A percentile compares a stretch with the other conserved stretches of the same genome.
These are phyloP conservation scores for Catocala fraxini DNA, from an alignment of 2,888 invertebrate species.

Conservation along the genomic window DNA sequence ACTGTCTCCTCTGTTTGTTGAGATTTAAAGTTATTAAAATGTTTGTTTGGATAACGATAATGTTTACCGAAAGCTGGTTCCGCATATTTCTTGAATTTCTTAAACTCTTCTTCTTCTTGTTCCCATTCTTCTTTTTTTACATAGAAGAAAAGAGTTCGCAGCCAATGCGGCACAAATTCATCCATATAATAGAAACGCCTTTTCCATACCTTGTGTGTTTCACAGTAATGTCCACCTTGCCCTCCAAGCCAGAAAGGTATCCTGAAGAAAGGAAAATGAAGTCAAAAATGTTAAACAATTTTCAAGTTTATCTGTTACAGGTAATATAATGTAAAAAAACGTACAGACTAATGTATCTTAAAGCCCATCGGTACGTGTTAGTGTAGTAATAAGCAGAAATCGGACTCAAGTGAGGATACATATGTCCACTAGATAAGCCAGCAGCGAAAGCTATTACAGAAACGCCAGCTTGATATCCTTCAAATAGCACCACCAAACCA, in stretches of 20 bases:
- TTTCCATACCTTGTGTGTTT: conserved; percentile 68
- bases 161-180: conserved; percentile 69
- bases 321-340: conserved; percentile 33
- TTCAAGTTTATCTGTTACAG: too few species aligned
- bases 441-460: conserved; percentile 59
- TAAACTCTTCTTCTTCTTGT: conserved; percentile 61
- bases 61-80: conserved; percentile 72
- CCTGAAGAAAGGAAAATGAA: conserved; percentile 44
- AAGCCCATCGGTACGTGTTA: conserved; percentile 67
- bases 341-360: conserved; percentile 72
- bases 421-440: conserved; percentile 48
- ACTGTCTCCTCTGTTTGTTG: conserved; percentile 54
- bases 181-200: conserved; percentile 72
- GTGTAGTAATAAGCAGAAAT: conserved; percentile 66
- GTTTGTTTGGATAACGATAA: conserved; percentile 59
- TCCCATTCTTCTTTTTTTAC: conserved; percentile 67
- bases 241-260: conserved; percentile 71
- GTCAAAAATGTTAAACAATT: neutral
- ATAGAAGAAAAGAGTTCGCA: conserved; percentile 58
- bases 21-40: conserved; percentile 57
- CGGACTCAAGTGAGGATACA: conserved; percentile 59
- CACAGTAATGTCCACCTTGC: conserved; percentile 58
- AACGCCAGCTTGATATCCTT: conserved; percentile 62
- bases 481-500: conserved; percentile 14
- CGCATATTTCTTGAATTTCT: conserved; percentile 62